phyloP scores from a whole-genome alignment of 2,888 invertebrate genomes.

The Nephrotoma appendiculata region DNA sequence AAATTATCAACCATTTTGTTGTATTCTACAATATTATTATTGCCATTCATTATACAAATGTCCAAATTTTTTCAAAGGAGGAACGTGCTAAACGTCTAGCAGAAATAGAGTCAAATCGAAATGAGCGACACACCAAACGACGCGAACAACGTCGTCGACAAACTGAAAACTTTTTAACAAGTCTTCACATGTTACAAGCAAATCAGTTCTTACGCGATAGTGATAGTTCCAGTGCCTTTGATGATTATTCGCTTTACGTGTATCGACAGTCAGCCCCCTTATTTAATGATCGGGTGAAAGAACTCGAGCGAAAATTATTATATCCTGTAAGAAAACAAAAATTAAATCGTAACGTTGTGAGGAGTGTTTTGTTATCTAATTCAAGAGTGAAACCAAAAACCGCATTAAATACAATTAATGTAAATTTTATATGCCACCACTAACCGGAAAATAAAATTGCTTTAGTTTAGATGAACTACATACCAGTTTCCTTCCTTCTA shows the following conservation, averaged over 20 bases:
- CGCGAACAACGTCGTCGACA: slow-evolving; percentile 57
- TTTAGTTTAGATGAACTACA: neutral
- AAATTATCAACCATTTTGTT: no score
- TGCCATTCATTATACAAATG: slow-evolving; percentile 13
- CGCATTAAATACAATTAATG: neutral
- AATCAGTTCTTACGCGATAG: slow-evolving; percentile 48
- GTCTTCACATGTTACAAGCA: slow-evolving; percentile 69
- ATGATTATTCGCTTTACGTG: slow-evolving; percentile 72
- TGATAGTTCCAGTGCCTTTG: slow-evolving; percentile 44
- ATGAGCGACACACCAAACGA: slow-evolving; percentile 47
- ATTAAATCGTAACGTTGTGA: neutral
- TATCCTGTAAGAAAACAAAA: slow-evolving; percentile 48
- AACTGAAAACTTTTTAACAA: slow-evolving; percentile 70
- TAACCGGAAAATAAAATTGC: neutral
- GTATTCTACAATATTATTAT: neutral
- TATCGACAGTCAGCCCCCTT: slow-evolving; percentile 74
- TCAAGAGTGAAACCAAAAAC: neutral
- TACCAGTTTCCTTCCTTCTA: neutral
- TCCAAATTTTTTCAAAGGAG: slow-evolving; percentile 34
- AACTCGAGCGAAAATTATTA: slow-evolving; percentile 58
- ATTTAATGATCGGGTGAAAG: slow-evolving; percentile 72
- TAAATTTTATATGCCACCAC: neutral
- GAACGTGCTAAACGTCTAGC: slow-evolving; percentile 59
- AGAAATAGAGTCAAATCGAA: slow-evolving; percentile 54
- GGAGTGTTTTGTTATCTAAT: neutral